These are phyloP conservation scores for Teleiodes luculella DNA, from an alignment of 2,888 invertebrate species.

Conservation along the genomic window DNA sequence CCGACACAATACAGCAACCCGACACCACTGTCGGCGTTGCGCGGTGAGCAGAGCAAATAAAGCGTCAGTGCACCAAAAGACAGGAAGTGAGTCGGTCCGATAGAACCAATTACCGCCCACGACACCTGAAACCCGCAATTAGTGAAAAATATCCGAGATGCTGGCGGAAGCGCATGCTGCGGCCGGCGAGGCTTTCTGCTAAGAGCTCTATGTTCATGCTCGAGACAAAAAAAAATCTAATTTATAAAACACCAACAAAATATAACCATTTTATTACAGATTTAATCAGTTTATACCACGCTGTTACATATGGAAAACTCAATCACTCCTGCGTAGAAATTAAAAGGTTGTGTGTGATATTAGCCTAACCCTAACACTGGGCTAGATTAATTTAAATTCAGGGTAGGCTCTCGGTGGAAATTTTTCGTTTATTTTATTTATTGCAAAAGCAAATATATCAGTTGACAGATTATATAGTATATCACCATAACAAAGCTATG, in stretches of 20 bases:
- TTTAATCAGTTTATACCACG: too few species aligned
- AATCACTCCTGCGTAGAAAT: too few species aligned
- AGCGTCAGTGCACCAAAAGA: slow-evolving; percentile 57
- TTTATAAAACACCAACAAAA: too few species aligned
- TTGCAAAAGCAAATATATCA: neutral
- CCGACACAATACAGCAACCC: slow-evolving; percentile 58
- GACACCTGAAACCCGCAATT: slow-evolving; percentile 74
- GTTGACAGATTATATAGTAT: too few species aligned
- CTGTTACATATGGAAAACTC: too few species aligned
- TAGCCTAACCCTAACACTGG: too few species aligned
- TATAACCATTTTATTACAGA: too few species aligned
- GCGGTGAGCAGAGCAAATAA: slow-evolving; percentile 48
- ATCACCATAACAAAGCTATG: neutral
- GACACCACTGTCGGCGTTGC: slow-evolving; percentile 62
- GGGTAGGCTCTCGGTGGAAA: too few species aligned
- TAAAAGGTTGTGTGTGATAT: too few species aligned
- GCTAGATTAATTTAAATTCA: too few species aligned
- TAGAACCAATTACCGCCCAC: slow-evolving; percentile 75
- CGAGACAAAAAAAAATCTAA: too few species aligned
- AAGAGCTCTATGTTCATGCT: neutral
- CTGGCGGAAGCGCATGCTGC: slow-evolving; percentile 53
- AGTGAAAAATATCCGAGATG: slow-evolving; percentile 65
- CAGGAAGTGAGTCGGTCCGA: slow-evolving; percentile 72
- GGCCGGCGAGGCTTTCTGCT: slow-evolving; percentile 14
- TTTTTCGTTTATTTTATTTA: too few species aligned